A percentile compares a stretch with the other conserved stretches of the same genome.
Conservation (phyloP, 2,888 invertebrate species). For the Erebia aethiops region DNA sequence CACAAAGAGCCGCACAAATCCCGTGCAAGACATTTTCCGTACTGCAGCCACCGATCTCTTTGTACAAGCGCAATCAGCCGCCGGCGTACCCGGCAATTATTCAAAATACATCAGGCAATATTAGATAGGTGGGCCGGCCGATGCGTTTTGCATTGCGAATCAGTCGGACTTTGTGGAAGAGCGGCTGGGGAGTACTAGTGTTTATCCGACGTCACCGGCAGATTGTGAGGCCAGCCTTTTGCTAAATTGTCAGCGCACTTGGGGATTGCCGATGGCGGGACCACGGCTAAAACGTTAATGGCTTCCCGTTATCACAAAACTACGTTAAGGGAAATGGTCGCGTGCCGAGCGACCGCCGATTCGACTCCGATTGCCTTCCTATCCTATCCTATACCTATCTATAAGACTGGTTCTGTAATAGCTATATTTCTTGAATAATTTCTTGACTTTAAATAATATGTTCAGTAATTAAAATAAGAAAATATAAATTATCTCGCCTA, state of each 20-base stretch:
- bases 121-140: slow-evolving; percentile 77
- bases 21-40: slow-evolving; percentile 72
- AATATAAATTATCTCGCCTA: too few relatives aligned
- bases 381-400: background rate
- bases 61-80: slow-evolving; percentile 73
- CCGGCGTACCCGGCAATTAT: slow-evolving; percentile 74
- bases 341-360: slow-evolving; percentile 37
- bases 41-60: slow-evolving; percentile 57
- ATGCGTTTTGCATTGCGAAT: slow-evolving; percentile 82
- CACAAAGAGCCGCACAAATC: slow-evolving; percentile 55
- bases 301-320: slow-evolving; percentile 48
- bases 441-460: background rate
- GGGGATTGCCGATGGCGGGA: slow-evolving; percentile 57
- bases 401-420: background rate
- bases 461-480: background rate
- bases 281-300: slow-evolving; percentile 48
- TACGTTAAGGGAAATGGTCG: slow-evolving; percentile 44
- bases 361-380: slow-evolving; percentile 17
- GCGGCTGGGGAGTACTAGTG: slow-evolving; percentile 60
- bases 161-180: slow-evolving; percentile 71
- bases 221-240: slow-evolving; percentile 69
- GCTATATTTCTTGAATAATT: background rate
- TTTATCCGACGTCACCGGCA: slow-evolving; percentile 67
- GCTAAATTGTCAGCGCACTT: slow-evolving; percentile 62
- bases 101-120: slow-evolving; percentile 81